Evolutionary conservation across 2,797 vertebrate species (phyloP).

Genomic region (Podarcis siculus): DNA sequence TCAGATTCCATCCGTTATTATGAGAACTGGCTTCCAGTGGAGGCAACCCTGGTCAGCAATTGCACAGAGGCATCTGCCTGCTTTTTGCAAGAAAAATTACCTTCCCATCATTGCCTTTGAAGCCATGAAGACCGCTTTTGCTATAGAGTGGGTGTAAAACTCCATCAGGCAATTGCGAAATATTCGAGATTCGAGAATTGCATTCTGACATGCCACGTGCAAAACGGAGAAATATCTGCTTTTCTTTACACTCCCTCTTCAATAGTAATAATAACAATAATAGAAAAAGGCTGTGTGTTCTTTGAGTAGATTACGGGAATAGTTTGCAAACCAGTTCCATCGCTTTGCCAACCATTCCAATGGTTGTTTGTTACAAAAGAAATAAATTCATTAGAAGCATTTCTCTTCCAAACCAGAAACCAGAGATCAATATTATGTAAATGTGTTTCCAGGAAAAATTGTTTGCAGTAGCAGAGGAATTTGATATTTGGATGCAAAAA

Average conservation of each 20-base stretch:
- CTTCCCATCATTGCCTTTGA: not conserved
- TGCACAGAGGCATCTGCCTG: not conserved
- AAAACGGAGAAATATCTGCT: not conserved
- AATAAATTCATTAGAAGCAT: not conserved
- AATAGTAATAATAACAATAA: too few species aligned
- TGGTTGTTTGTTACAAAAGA: too few species aligned
- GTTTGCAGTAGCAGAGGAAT: not conserved
- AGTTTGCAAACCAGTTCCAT: not conserved
- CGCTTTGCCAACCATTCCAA: too few species aligned
- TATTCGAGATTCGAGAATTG: not conserved
- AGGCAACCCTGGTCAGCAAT: not conserved
- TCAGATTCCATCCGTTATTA: not conserved
- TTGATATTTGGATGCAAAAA: not conserved
- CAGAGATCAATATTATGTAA: not conserved
- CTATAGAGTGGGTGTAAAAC: not conserved
- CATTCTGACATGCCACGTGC: not conserved
- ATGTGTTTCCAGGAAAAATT: not conserved
- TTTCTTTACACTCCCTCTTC: too few species aligned
- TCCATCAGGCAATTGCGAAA: not conserved
- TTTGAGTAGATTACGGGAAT: not conserved
- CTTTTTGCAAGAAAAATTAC: not conserved
- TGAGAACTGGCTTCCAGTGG: not conserved
- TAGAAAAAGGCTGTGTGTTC: not conserved
- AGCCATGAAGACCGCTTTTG: fast-evolving
- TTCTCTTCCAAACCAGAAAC: not conserved